Evolutionary conservation across 2,113 vertebrate genomes (phyloP), one percentile per base, ranked within the genome.

Genomic region (Aptenodytes forsteri): DNA sequence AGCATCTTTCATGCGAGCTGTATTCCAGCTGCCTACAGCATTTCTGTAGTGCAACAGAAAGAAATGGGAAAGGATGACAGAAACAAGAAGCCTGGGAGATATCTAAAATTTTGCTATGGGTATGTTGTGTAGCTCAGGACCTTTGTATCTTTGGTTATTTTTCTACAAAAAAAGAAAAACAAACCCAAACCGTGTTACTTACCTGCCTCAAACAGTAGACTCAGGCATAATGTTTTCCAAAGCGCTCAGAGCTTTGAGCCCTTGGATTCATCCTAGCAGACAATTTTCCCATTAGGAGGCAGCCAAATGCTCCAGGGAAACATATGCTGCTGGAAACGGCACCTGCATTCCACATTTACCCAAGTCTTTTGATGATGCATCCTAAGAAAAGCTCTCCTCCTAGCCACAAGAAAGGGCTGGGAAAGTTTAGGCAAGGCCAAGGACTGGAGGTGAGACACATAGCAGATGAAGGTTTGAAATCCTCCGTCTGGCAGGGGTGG

Each of bases 401-500:
- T 42, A 94, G 81, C 97, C 97, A 97, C 97, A 97, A 97, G 93
- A 97, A 97, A 97, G 97, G 61, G 91, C 87, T 94, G 91, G 87
- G 93, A 96, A 91, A 94, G 93, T 89, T 93, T 95, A 94, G 91
- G 77, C 70, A 93, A 87, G 70, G 84, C 81, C 40, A 69, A 95
- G 87, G 81, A 93, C 93, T 94, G 89, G 93, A 96, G 96, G 84
- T 97, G 82, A 95, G 96, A 93, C 87, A 96, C 94, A 94, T 93
- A 87, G 91, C 52, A 89, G 87, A 44, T 34, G 76, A 81, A 89
- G 56, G 91, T 62, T 93, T 93, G 93, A 95, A 96, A 95, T 96
- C 56, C 77, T 85, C 91, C 91, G 91, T 96, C 96, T 97, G 97
- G 93, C 97, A 89, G 86, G 58, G 5, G 56, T 94, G 95, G 91